Evolutionary conservation across 2,113 vertebrate species (phyloP), one percentile per base, ranked within the genome.

Genomic region (Clupea harengus): DNA sequence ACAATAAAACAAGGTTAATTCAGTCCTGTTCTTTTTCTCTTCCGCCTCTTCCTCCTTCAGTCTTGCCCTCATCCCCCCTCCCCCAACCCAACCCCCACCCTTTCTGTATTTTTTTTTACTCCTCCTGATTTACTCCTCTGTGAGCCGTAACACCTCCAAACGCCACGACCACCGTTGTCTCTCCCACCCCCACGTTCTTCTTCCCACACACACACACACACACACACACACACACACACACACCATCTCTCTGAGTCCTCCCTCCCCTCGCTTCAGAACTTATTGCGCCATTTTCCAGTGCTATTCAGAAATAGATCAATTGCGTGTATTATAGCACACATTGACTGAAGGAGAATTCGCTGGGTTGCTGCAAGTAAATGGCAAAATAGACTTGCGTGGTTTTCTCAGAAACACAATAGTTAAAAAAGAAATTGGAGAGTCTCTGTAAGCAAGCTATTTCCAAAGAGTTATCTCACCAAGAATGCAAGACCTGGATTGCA

Each of bases 141-240:
- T 60, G 54, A 60, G 54, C 54, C 54, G 20, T 60, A 60, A 60
- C 54, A 60, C 54, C 54, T 60, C 22, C 18, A 18, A 54, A 54
- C 47, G 9, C 47, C 47, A 49, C 47, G 9, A 49, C 47, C 47
- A 54, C 18, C 54, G 3, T 25, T 13, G 22, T 28, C 72, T 60
- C 72, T 78, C 28, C 5, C 67, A 75, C 72, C 72, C 64, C 64
- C n/a, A 67, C 64, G 1, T n/a, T 11, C 64, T 11, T 8, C 64
- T 25, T 28, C 64, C 64, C 64, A 25, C 64, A 67, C 64, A 67
- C 64, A 67, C 64, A 67, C n/a, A 67, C 64, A 67, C 64, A 67
- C 64, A 25, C n/a, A 72, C 64, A 72, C 64, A 72, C 64, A 72
- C 25, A 72, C n/a, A 72, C 64, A 72, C 64, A 60, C 54, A 60